Percentiles rank a stretch among this genome's conserved stretches.
Conservation (phyloP, 2,113 vertebrate genomes). For the Anser cygnoides region DNA sequence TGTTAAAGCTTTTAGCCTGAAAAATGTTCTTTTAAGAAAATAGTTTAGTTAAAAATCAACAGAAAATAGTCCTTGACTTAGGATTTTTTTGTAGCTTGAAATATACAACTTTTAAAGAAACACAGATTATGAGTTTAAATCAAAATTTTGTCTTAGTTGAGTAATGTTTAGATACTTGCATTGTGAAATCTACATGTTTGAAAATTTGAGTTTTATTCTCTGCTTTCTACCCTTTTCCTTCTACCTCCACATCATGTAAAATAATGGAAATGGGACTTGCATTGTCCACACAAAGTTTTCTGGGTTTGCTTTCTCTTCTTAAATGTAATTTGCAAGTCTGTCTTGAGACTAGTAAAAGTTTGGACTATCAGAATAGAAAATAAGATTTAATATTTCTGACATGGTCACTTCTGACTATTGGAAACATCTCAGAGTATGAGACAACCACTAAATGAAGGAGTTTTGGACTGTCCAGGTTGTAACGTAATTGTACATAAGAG, state of each 20-base stretch:
- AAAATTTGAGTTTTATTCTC: not conserved
- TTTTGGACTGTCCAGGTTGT: not conserved
- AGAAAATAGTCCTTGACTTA: not conserved
- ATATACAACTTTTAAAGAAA: not conserved
- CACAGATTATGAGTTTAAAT: not conserved
- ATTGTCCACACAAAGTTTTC: not conserved
- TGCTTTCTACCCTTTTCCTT: not conserved
- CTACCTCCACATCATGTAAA: fast-evolving
- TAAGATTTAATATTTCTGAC: not conserved
- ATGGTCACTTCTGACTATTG: not conserved
- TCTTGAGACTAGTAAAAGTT: not conserved
- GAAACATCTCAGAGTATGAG: not conserved
- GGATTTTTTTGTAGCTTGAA: not conserved
- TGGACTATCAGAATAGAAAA: not conserved
- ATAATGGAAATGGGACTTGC: not conserved
- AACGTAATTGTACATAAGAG: not conserved
- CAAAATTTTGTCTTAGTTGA: not conserved
- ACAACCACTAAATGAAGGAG: not conserved
- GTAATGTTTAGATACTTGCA: not conserved
- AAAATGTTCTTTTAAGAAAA: not conserved
- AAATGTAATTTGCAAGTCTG: not conserved
- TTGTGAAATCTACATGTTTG: not conserved
- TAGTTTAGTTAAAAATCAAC: not conserved
- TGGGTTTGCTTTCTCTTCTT: not conserved
- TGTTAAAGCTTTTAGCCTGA: not conserved